phyloP scores from a whole-genome alignment of 2,113 vertebrate species.

The Bostrychus sinensis region DNA sequence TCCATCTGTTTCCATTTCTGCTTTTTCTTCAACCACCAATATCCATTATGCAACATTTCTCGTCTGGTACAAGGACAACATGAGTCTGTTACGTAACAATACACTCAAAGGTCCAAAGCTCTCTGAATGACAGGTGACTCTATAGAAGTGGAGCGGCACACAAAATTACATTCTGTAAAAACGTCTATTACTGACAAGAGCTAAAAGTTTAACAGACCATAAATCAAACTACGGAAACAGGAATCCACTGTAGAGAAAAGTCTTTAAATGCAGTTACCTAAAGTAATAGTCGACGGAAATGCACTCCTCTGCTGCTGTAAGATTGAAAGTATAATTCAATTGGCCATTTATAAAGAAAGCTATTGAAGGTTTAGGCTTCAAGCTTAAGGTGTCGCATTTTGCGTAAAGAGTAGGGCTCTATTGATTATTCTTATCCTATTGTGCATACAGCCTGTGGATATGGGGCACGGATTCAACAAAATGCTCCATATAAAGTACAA shows the following conservation, averaged over 20 bases:
- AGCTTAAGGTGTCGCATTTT: too few relatives aligned
- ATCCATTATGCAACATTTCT: neutral
- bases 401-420: too few relatives aligned
- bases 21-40: neutral
- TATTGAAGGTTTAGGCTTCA: too few relatives aligned
- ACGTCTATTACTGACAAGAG: conserved; percentile 38
- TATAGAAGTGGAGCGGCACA: neutral
- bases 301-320: too few relatives aligned
- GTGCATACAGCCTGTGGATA: too few relatives aligned
- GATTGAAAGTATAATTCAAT: too few relatives aligned
- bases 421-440: too few relatives aligned
- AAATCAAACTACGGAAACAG: conserved; percentile 40
- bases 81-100: neutral
- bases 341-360: too few relatives aligned
- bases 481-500: too few relatives aligned
- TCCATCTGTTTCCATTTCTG: conserved; percentile 46
- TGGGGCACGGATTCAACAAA: too few relatives aligned
- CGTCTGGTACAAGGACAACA: neutral
- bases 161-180: conserved; percentile 33
- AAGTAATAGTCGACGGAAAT: conserved; percentile 7
- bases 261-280: conserved; percentile 27
- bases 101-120: neutral
- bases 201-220: conserved; percentile 29
- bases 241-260: conserved; percentile 6
- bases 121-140: neutral